These are phyloP conservation scores for Halcyon smyrnensis DNA, from an alignment of 2,797 vertebrate species.

Conservation along the genomic window DNA sequence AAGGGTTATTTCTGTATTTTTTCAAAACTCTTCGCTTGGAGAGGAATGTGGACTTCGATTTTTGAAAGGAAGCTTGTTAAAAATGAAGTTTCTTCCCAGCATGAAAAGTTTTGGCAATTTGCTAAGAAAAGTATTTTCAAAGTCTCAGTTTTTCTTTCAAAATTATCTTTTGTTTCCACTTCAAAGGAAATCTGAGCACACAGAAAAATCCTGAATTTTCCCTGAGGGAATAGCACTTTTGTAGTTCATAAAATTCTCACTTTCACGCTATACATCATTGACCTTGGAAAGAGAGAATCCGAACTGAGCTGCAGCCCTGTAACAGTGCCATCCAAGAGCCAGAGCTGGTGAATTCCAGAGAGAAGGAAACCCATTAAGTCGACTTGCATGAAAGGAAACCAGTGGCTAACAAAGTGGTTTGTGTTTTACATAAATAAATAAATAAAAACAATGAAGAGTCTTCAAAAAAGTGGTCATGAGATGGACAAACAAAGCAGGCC, in stretches of 20 bases:
- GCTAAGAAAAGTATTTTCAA: conserved; percentile 45
- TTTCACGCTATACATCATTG: background rate
- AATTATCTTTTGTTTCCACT: conserved; percentile 53
- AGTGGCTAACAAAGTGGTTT: conserved; percentile 24
- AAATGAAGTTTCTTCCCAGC: conserved; percentile 38
- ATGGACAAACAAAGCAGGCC: background rate
- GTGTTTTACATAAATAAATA: conserved; percentile 38
- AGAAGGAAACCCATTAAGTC: background rate
- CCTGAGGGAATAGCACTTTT: conserved; percentile 12
- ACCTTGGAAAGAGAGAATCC: background rate
- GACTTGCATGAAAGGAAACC: background rate
- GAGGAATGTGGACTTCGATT: background rate
- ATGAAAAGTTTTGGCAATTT: conserved; percentile 25
- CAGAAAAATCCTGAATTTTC: background rate
- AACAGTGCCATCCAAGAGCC: background rate
- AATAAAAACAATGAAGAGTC: background rate
- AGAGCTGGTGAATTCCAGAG: conserved; percentile 8
- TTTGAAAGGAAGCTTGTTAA: conserved; percentile 24
- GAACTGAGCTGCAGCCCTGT: background rate
- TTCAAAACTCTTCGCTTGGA: background rate
- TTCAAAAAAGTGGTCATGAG: background rate
- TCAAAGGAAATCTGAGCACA: conserved; percentile 24
- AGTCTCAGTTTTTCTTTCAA: conserved; percentile 40
- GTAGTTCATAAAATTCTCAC: conserved; percentile 50
- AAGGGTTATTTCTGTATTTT: background rate